A percentile compares a stretch with the other conserved stretches of the same genome.
These are phyloP conservation scores for Euproctis similis DNA, from an alignment of 2,888 invertebrate genomes.

Conservation along the genomic window DNA sequence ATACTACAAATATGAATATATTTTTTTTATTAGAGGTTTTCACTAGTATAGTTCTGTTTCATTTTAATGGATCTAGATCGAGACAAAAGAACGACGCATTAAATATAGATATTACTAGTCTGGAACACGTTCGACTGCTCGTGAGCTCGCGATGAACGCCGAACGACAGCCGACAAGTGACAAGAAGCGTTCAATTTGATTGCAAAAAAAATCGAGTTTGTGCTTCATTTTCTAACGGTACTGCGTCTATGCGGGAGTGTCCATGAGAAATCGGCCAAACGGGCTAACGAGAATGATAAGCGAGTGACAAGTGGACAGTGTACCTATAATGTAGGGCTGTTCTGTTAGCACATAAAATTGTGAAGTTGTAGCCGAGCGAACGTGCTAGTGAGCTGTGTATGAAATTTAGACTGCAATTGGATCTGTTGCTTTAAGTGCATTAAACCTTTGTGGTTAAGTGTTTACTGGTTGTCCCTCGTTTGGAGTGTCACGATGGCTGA, in stretches of 20 bases:
- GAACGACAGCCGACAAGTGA: background rate
- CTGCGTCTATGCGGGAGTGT: constrained; percentile 68
- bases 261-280: constrained; percentile 50
- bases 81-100: too few species aligned
- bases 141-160: too few species aligned
- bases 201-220: constrained; percentile 35
- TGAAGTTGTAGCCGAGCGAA: constrained; percentile 35
- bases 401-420: constrained; percentile 34
- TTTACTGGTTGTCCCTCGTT: too few species aligned
- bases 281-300: constrained; percentile 64
- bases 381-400: constrained; percentile 35
- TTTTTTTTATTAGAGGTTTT: too few species aligned
- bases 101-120: too few species aligned
- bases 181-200: constrained; percentile 3
- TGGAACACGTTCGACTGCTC: too few species aligned
- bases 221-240: constrained; percentile 72
- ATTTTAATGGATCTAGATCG: too few species aligned
- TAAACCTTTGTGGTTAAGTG: constrained; percentile 52
- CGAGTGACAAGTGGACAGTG: constrained; percentile 60
- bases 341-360: constrained; percentile 55
- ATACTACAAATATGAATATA: too few species aligned
- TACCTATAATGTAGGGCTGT: constrained; percentile 70
- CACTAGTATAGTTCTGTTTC: too few species aligned
- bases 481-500: constrained; percentile 81
- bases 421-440: constrained; percentile 31